phyloP scores from a whole-genome alignment of 2,113 vertebrate genomes.

The Callipepla californica region DNA sequence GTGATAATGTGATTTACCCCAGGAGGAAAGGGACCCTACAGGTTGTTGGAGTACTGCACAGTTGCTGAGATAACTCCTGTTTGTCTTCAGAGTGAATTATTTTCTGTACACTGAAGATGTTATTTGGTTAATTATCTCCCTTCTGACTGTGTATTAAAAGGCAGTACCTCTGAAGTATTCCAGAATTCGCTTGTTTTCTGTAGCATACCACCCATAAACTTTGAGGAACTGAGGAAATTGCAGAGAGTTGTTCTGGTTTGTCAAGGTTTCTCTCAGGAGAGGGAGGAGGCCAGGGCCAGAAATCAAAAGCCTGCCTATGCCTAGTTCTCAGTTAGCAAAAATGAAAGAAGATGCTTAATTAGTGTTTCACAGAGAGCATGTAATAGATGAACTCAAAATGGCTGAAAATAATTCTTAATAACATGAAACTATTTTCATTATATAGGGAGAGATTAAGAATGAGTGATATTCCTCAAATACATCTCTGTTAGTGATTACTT shows the following conservation, averaged over 20 bases:
- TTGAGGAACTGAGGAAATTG: not conserved
- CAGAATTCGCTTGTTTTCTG: not conserved
- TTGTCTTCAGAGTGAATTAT: not conserved
- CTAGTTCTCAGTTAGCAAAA: not conserved
- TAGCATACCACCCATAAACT: not conserved
- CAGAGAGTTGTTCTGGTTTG: not conserved
- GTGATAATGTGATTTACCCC: not conserved
- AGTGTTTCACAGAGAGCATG: not conserved
- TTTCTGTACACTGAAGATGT: not conserved
- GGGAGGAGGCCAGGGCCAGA: not conserved
- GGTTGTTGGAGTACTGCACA: not conserved
- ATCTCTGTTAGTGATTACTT: not conserved
- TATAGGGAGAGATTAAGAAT: not conserved
- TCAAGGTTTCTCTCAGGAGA: not conserved
- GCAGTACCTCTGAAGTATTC: not conserved
- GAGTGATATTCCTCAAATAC: not conserved
- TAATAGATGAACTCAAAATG: not conserved
- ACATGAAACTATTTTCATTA: not conserved
- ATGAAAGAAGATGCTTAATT: not conserved
- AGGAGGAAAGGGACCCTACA: not conserved
- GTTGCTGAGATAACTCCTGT: not conserved
- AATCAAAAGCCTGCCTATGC: not conserved
- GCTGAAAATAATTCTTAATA: not conserved
- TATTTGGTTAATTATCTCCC: not conserved
- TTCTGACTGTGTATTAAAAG: not conserved